phyloP scores from a whole-genome alignment of 2,797 vertebrate genomes.

The Enteromius viviparus region DNA sequence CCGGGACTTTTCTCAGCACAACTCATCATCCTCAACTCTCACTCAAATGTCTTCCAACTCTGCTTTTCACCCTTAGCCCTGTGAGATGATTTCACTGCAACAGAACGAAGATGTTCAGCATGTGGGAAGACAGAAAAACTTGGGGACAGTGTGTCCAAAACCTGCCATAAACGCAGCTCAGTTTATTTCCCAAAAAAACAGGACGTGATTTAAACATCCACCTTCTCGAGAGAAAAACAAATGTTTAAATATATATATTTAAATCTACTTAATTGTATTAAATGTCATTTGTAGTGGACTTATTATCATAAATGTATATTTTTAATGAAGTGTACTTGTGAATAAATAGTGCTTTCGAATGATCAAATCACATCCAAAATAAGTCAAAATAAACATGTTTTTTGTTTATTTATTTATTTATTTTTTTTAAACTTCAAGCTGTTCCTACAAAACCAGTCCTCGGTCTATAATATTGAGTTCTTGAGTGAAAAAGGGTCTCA shows the following conservation, averaged over 20 bases:
- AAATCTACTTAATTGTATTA: background rate
- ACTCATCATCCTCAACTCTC: background rate
- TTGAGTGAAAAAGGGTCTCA: background rate
- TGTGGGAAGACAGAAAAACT: background rate
- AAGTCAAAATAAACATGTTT: too few relatives aligned
- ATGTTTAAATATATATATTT: background rate
- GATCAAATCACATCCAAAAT: too few relatives aligned
- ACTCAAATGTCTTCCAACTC: conserved; percentile 10
- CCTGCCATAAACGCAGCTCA: background rate
- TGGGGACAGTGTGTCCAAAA: background rate
- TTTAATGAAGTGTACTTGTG: background rate
- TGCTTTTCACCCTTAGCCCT: conserved; percentile 8
- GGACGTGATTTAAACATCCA: background rate
- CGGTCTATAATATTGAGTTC: background rate
- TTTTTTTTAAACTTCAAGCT: too few relatives aligned
- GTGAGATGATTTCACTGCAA: background rate
- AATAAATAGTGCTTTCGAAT: background rate
- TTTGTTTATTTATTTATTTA: too few relatives aligned
- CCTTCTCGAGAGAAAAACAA: background rate
- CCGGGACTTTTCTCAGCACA: background rate
- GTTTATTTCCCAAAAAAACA: background rate
- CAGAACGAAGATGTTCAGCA: background rate
- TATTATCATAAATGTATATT: background rate
- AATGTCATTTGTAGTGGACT: background rate
- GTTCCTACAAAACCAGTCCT: too few relatives aligned